Conservation (phyloP, 2,888 invertebrate species). For the Hemistola chrysoprasaria region DNA sequence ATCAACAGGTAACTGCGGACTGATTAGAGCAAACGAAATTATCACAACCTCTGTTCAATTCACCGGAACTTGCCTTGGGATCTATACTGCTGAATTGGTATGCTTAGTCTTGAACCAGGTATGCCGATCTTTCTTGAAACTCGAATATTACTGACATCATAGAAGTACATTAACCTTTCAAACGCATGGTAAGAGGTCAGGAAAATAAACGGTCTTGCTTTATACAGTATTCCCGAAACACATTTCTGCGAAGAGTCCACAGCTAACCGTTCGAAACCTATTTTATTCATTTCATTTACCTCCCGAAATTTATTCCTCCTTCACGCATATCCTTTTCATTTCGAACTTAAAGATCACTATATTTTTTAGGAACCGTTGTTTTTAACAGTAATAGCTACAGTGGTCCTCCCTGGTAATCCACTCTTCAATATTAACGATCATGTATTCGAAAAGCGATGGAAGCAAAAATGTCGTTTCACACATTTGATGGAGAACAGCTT, state of each 20-base stretch:
- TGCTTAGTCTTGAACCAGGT: slow-evolving; percentile 74
- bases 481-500: slow-evolving; percentile 74
- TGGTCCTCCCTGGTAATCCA: slow-evolving; percentile 56
- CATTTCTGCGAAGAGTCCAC: too few relatives aligned
- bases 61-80: slow-evolving; percentile 59
- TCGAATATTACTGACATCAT: too few relatives aligned
- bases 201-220: too few relatives aligned
- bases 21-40: slow-evolving; percentile 65
- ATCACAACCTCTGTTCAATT: slow-evolving; percentile 61
- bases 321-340: too few relatives aligned
- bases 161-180: too few relatives aligned
- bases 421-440: slow-evolving; percentile 56
- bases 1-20: slow-evolving; percentile 69
- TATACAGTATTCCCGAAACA: too few relatives aligned
- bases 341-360: background rate
- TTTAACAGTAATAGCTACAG: slow-evolving; percentile 57
- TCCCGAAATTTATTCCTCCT: too few relatives aligned
- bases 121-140: slow-evolving; percentile 11
- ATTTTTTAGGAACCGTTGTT: slow-evolving; percentile 59
- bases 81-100: slow-evolving; percentile 66
- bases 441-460: slow-evolving; percentile 55
- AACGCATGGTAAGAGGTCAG: too few relatives aligned
- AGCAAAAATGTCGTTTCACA: slow-evolving; percentile 48
- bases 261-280: too few relatives aligned
- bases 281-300: too few relatives aligned